Evolutionary conservation across 2,797 vertebrate species (phyloP).

Genomic region (Myoxocephalus aenaeus): DNA sequence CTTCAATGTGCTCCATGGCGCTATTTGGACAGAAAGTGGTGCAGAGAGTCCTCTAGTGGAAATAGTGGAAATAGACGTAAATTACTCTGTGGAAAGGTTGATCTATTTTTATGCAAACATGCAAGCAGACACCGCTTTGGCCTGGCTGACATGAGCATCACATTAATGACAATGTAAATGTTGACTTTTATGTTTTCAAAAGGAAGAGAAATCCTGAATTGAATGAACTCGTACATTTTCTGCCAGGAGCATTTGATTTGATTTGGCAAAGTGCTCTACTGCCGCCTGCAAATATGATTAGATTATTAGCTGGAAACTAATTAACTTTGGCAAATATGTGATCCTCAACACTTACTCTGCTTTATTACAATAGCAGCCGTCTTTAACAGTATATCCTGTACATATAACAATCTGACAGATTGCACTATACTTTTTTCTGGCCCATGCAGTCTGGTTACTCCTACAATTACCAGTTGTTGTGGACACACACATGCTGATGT

Average conservation of each 20-base stretch:
- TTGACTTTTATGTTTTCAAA: slow-evolving; percentile 2
- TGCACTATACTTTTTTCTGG: slow-evolving; percentile 30
- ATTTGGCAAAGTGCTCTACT: slow-evolving; percentile 47
- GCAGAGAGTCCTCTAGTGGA: slow-evolving; percentile 79
- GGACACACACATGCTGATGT: slow-evolving; percentile 50
- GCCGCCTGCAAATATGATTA: slow-evolving; percentile 47
- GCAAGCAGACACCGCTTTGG: not conserved
- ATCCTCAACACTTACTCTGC: slow-evolving; percentile 12
- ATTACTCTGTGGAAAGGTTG: not conserved
- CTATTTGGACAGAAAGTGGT: slow-evolving; percentile 37
- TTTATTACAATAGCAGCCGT: slow-evolving; percentile 1
- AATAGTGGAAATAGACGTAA: not conserved
- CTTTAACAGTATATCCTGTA: slow-evolving; percentile 28
- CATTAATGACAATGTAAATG: not conserved
- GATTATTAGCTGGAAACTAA: slow-evolving; percentile 57
- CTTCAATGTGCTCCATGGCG: slow-evolving; percentile 28
- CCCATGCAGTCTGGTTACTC: slow-evolving; percentile 28
- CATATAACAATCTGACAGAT: slow-evolving; percentile 27
- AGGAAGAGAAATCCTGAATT: not conserved
- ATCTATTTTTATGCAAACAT: slow-evolving; percentile 10
- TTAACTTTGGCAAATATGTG: slow-evolving; percentile 51
- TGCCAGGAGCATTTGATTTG: slow-evolving; percentile 31
- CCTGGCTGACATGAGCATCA: not conserved
- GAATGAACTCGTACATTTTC: slow-evolving; percentile 15
- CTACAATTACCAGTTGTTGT: slow-evolving; percentile 55